Base-by-base conservation (phyloP, 2,888 invertebrate species). In the Dryomyza anilis region DNA sequence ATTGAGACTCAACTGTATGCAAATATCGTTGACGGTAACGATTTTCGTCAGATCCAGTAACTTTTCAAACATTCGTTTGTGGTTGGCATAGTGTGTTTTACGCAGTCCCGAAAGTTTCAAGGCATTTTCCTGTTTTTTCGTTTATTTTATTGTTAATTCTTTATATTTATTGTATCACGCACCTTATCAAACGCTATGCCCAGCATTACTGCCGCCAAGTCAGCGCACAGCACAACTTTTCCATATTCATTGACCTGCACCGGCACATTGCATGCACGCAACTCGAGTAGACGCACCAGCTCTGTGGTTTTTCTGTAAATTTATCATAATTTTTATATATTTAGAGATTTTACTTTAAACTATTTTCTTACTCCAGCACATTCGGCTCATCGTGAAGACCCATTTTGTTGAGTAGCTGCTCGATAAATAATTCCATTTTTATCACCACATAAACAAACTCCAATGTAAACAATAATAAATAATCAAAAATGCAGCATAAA, bases 201-300 rank as follows among this genome's bases (percentile, higher is more conserved):
- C 27, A 85, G 73, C n/a, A 84, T 69, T 8, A 78, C 74, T 5
- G 87, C 85, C 33, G 89, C 88, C 50, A 90, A 76, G 75, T 89
- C 89, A 33, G 89, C 78, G 70, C 89, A 89, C 53, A 89, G 81
- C 0, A 89, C 85, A 27, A 85, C 84, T 81, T 87, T 89, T 5
- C 87, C 86, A 10, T 86, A 86, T 67, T 89, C 89, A 65, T 86
- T 87, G 48, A 89, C 85, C 60, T 78, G 76, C 10, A 78, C 67
- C 1, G 77, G 74, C 1, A 76, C 74, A 64, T 80, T 81, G 5
- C 74, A 63, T 3, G 82, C 78, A 6, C 82, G 81, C 14, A 82
- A 62, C 29, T 82, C 78, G 10, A 83, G 59, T 2, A 83, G 74
- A 27, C 83, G 75, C 14, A 80, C 64, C 0, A 83, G 58, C 64